Conservation (phyloP, 2,113 vertebrate genomes). For the Mobula hypostoma region DNA sequence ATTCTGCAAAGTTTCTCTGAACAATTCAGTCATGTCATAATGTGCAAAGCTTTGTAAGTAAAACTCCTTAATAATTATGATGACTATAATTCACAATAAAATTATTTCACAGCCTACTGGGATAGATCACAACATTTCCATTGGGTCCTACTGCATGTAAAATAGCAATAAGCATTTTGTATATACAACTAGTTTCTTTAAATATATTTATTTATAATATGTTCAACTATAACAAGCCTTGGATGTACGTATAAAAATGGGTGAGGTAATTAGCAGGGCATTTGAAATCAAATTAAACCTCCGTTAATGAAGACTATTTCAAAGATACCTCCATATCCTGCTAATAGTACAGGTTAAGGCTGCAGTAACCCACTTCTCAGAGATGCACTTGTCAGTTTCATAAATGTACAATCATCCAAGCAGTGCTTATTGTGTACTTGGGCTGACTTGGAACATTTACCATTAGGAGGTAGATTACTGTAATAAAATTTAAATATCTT, state of each 20-base stretch:
- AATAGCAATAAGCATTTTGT: conserved; percentile 18
- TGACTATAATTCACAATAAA: background rate
- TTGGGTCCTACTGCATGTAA: background rate
- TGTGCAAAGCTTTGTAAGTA: background rate
- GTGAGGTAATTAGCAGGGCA: background rate
- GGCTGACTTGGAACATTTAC: background rate
- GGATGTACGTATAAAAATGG: background rate
- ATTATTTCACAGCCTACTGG: conserved; percentile 8
- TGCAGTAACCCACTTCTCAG: background rate
- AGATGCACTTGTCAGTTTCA: background rate
- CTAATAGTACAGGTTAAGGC: background rate
- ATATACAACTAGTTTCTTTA: background rate
- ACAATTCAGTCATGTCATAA: background rate
- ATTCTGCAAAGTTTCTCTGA: conserved; percentile 1
- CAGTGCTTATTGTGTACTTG: background rate
- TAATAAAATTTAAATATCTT: conserved; percentile 31
- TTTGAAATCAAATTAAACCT: background rate
- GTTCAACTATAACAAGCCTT: background rate
- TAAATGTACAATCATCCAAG: background rate
- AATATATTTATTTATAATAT: conserved; percentile 1
- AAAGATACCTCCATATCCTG: background rate
- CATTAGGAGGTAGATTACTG: background rate
- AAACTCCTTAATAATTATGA: background rate
- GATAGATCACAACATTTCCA: background rate
- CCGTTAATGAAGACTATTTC: background rate